Base-by-base conservation (phyloP, 92 coral and sea anemone genomes). In the Porites cylindrica region DNA sequence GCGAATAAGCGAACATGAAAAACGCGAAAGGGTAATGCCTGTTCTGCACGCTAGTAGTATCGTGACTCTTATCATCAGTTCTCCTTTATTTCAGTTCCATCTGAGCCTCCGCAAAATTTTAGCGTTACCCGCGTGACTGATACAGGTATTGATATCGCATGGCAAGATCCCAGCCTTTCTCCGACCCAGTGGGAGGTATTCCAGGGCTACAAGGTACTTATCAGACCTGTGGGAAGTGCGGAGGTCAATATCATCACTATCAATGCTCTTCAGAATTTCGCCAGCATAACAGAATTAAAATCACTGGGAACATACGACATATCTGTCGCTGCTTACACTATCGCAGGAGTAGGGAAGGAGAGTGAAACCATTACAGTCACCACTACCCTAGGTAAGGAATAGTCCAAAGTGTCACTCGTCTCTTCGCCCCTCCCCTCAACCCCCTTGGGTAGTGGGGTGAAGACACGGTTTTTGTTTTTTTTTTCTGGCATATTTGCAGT, bases 241-340 rank as follows among this genome's bases (percentile, higher is more conserved):
- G 70, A n/a, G 19, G 43, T 64, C 59, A 50, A 47, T 17, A 16
- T 60, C 51, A 64, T 68, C 62, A 65, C 58, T 8, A 14, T 79
- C n/a, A 79, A 79, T 24, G 82, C 67, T 9, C 7, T 0, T 2
- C 56, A 38, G 1, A 79, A 62, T 56, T n/a, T 10, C n/a, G 79
- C 66, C 24, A 79, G 8, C 65, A 18, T 93, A 54, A 50, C 51
- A 43, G 94, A 91, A 17, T 90, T 93, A 18, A 80, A 79, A 12
- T 82, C 87, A 66, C 83, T 77, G 81, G 90, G 85, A 10, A 70
- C 73, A 24, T 94, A 94, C 72, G 51, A 58, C 58, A 66, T 94
- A 11, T 66, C 88, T 2, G 92, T 94, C 14, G 94, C 97, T 19
- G 94, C 77, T 2, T 66, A 83, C 56, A 91, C 97, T 16, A 58